phyloP scores from a whole-genome alignment of 2,888 invertebrate species.

The Acholoe squamosa region DNA sequence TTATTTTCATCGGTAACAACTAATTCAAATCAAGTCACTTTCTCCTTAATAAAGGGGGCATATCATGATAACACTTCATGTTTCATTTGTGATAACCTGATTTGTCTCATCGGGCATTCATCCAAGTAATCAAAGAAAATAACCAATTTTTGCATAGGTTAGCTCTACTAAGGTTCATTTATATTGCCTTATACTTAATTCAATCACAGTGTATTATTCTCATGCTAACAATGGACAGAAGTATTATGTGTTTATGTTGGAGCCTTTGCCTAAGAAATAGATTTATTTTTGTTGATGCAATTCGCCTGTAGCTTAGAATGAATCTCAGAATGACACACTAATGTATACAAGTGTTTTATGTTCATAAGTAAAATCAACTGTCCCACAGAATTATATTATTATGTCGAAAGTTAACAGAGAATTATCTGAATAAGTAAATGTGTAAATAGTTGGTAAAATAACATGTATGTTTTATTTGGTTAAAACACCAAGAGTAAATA shows the following conservation, averaged over 20 bases:
- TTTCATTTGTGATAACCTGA: constrained; percentile 14
- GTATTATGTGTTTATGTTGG: not conserved
- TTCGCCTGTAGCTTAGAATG: constrained; percentile 22
- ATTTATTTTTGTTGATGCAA: constrained; percentile 40
- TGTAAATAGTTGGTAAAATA: too few species aligned
- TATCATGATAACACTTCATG: constrained; percentile 14
- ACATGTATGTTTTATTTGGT: too few species aligned
- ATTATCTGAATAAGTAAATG: too few species aligned
- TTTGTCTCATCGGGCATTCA: constrained; percentile 5
- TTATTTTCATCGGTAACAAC: not conserved
- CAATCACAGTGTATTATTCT: not conserved
- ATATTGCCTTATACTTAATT: constrained; percentile 12
- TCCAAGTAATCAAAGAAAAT: not conserved
- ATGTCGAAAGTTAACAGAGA: not conserved
- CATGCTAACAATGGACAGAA: constrained; percentile 22
- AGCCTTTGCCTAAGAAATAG: constrained; percentile 24
- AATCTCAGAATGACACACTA: not conserved
- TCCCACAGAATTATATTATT: not conserved
- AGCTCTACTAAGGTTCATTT: not conserved
- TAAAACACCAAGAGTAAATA: too few species aligned
- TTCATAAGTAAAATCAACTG: not conserved
- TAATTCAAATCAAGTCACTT: not conserved
- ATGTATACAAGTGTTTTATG: not conserved
- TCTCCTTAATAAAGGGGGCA: not conserved
- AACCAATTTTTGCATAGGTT: not conserved